Conservation (phyloP, 2,113 vertebrate species). For the Alethe castanea region DNA sequence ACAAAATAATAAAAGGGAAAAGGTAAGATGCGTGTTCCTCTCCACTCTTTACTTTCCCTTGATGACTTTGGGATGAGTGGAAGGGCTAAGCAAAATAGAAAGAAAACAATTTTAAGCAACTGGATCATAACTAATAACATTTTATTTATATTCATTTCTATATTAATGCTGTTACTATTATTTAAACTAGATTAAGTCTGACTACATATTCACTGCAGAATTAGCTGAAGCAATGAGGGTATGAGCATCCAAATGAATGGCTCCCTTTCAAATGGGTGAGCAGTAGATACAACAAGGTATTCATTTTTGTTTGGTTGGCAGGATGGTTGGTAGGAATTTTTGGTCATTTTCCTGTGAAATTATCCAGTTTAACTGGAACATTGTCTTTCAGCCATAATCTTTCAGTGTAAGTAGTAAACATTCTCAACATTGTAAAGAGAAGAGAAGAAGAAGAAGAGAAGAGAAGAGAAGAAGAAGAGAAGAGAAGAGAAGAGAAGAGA, state of each 20-base stretch:
- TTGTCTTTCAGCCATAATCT: neutral
- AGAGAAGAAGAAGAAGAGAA: too few relatives aligned
- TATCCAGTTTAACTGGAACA: neutral
- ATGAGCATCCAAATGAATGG: neutral
- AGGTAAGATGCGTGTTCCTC: neutral
- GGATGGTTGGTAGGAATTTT: neutral
- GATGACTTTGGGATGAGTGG: neutral
- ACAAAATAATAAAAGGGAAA: neutral
- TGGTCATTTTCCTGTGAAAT: neutral
- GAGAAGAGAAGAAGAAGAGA: too few relatives aligned
- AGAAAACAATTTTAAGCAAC: neutral
- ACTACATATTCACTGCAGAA: neutral
- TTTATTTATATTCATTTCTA: neutral
- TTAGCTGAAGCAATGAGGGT: neutral
- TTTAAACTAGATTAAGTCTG: neutral
- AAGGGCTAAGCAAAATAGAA: neutral
- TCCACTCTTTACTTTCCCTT: neutral
- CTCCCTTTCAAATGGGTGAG: neutral
- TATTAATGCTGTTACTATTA: neutral
- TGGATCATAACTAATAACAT: neutral
- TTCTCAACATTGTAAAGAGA: rapidly evolving
- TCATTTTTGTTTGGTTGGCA: neutral
- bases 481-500: neutral
- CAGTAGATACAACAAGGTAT: neutral
- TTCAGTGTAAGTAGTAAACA: neutral